A percentile compares a stretch with the other conserved stretches of the same genome.
Evolutionary conservation across 37 sponge, comb jelly and placozoan genomes (phyloP).

Genomic region (Axinella damicornis): DNA sequence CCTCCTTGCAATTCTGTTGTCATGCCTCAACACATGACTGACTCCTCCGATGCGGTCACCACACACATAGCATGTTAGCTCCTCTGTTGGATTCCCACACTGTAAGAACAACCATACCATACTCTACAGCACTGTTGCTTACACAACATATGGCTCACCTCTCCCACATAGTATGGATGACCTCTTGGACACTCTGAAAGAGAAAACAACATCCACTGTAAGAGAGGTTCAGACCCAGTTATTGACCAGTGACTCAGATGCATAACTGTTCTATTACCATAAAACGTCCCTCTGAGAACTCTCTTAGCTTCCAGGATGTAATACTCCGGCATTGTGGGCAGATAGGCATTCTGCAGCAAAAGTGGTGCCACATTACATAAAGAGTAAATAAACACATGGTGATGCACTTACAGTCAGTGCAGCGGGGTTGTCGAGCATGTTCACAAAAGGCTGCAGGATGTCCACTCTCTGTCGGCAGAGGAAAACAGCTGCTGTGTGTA

Average conservation of each 20-base stretch:
- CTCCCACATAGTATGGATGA: constrained; percentile 75
- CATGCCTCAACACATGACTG: constrained; percentile 20
- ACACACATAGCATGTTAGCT: constrained; percentile 46
- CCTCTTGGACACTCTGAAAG: constrained; percentile 72
- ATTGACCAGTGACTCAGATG: background rate
- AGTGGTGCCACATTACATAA: background rate
- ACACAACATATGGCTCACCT: constrained; percentile 45
- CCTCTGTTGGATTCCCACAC: constrained; percentile 54
- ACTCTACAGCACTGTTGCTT: no score
- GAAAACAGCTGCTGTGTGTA: constrained; percentile 54
- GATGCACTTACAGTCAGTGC: constrained; percentile 30
- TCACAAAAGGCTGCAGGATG: constrained; percentile 53
- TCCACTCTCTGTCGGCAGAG: background rate
- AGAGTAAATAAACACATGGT: no score
- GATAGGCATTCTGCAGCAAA: constrained; percentile 45
- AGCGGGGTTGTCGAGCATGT: constrained; percentile 54
- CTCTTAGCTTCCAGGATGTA: constrained; percentile 45
- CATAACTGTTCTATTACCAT: no score
- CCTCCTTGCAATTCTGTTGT: constrained; percentile 54
- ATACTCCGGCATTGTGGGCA: constrained; percentile 78
- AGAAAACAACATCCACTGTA: background rate
- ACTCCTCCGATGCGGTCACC: constrained; percentile 51
- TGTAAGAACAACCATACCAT: background rate
- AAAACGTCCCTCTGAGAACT: constrained; percentile 52
- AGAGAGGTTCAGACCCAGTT: background rate